phyloP scores from a whole-genome alignment of 2,888 invertebrate genomes.

The Achlya flavicornis region DNA sequence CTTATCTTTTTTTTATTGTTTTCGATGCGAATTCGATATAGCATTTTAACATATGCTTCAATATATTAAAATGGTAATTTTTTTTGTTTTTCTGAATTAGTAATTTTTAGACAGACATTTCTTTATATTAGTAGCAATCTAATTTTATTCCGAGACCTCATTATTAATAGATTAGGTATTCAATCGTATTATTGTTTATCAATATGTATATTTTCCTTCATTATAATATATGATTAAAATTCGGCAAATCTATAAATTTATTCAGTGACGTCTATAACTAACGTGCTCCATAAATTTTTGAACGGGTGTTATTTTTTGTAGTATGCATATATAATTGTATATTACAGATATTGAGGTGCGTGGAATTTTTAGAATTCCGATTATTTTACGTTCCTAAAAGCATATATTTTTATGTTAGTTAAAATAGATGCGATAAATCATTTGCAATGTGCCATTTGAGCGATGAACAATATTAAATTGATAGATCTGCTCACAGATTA shows the following conservation, averaged over 20 bases:
- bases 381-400: slow-evolving; percentile 34
- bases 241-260: slow-evolving; percentile 41
- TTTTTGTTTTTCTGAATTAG: too few species aligned
- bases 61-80: too few species aligned
- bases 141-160: neutral
- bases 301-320: slow-evolving; percentile 19
- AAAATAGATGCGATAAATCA: neutral
- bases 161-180: slow-evolving; percentile 16
- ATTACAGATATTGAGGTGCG: slow-evolving; percentile 28
- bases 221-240: slow-evolving; percentile 32
- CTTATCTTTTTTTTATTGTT: neutral
- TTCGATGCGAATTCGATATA: too few species aligned
- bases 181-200: slow-evolving; percentile 48
- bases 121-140: neutral
- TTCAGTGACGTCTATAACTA: slow-evolving; percentile 52
- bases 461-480: too few species aligned
- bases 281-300: slow-evolving; percentile 46
- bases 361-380: slow-evolving; percentile 45
- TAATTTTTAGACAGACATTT: neutral
- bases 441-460: too few species aligned
- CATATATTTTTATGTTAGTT: neutral
- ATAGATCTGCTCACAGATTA: too few species aligned
- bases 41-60: too few species aligned
- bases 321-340: slow-evolving; percentile 30
- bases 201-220: slow-evolving; percentile 26